Evolutionary conservation across 2,888 invertebrate species (phyloP).

Genomic region (Aspidiotus destructor): DNA sequence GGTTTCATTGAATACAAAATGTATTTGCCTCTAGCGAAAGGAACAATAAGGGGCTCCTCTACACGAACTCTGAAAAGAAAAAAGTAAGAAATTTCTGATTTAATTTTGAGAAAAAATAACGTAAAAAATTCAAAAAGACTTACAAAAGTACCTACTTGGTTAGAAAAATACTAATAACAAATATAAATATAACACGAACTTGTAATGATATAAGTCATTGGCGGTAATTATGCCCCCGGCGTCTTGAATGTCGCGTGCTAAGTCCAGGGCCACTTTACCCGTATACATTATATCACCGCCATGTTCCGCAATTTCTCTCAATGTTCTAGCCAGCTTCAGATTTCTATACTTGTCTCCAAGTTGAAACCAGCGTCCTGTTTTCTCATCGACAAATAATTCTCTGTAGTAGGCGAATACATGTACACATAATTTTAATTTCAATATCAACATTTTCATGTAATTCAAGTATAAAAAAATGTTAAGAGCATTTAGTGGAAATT

Average conservation of each 20-base stretch:
- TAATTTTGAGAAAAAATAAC: not conserved
- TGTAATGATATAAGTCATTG: constrained; percentile 64
- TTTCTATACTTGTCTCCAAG: constrained; percentile 57
- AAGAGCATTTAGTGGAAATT: too few species aligned
- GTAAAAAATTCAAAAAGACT: too few species aligned
- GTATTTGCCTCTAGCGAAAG: constrained; percentile 49
- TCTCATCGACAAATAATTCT: constrained; percentile 45
- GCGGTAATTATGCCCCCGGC: constrained; percentile 67
- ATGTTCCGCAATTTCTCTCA: constrained; percentile 56
- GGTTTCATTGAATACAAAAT: constrained; percentile 71
- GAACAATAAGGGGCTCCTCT: constrained; percentile 51
- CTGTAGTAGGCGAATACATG: not conserved
- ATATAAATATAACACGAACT: constrained; percentile 45
- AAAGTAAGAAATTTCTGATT: not conserved
- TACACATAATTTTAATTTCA: too few species aligned
- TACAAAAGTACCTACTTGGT: too few species aligned
- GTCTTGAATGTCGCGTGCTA: constrained; percentile 58
- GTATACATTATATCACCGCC: constrained; percentile 65
- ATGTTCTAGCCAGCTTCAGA: constrained; percentile 57
- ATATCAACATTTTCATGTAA: too few species aligned
- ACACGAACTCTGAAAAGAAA: constrained; percentile 51
- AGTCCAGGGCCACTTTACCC: constrained; percentile 55
- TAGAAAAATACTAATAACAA: too few species aligned
- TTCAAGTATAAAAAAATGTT: too few species aligned
- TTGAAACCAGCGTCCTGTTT: constrained; percentile 51